Evolutionary conservation across 1,140 invertebrate species (phyloP).

Genomic region (Luehdorfia chinensis): DNA sequence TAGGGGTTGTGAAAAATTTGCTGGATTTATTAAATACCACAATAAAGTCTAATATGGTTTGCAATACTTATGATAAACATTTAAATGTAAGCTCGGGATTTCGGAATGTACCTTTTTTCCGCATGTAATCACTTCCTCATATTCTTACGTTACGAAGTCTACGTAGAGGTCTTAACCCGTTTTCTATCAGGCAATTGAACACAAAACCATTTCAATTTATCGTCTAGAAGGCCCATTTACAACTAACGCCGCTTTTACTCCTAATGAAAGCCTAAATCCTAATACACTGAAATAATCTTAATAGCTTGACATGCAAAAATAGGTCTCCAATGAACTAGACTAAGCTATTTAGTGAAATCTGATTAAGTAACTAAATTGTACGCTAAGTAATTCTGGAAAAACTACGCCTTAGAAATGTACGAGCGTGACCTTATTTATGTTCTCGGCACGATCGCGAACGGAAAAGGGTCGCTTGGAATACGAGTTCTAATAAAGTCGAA

Average conservation of each 20-base stretch:
- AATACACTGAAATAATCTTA: no score
- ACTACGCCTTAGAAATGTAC: constrained; percentile 6
- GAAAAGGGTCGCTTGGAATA: constrained; percentile 3
- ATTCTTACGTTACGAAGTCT: background rate
- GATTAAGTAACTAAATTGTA: constrained; percentile 2
- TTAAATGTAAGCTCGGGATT: no score
- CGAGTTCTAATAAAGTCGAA: constrained; percentile 11
- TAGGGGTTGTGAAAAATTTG: background rate
- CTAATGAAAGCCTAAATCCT: no score
- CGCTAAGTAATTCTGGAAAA: constrained; percentile 2
- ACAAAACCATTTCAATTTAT: no score
- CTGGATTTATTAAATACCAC: background rate
- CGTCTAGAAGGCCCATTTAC: no score
- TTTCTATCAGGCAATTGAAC: no score
- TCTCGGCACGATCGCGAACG: constrained; percentile 12
- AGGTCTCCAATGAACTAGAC: no score
- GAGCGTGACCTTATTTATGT: constrained; percentile 15
- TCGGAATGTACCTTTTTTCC: no score
- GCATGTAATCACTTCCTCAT: background rate
- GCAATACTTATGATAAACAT: no score
- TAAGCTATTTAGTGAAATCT: background rate
- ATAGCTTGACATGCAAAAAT: no score
- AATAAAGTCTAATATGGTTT: background rate
- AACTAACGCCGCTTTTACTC: no score
- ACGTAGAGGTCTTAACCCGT: no score